These are phyloP conservation scores for Ciconia stormi DNA, from an alignment of 2,113 vertebrate genomes.

Conservation along the genomic window DNA sequence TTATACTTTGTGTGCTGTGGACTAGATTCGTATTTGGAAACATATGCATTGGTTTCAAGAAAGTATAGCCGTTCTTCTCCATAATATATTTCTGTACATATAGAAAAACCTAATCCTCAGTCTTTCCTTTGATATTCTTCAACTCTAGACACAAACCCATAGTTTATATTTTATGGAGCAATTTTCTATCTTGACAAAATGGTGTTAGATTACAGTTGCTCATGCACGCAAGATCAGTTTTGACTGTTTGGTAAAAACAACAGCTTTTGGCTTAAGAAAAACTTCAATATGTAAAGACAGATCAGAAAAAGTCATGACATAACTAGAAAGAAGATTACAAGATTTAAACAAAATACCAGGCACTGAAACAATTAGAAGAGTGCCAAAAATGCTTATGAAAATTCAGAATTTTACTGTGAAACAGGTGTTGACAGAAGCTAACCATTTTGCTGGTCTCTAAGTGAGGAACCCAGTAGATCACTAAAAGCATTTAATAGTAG, in stretches of 20 bases:
- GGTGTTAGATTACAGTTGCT: neutral
- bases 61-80: neutral
- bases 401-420: constrained; percentile 35
- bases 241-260: neutral
- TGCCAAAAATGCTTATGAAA: constrained; percentile 28
- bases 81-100: neutral
- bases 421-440: constrained; percentile 47
- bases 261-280: constrained; percentile 7
- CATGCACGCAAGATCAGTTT: neutral
- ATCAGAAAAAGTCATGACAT: neutral
- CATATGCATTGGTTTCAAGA: neutral
- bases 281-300: neutral
- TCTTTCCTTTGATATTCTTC: neutral
- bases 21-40: neutral
- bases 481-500: constrained; percentile 53
- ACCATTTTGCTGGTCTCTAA: constrained; percentile 48
- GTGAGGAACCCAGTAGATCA: constrained; percentile 43
- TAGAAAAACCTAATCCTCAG: neutral
- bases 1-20: neutral
- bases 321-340: neutral
- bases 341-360: neutral
- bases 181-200: constrained; percentile 8
- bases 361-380: neutral
- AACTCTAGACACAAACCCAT: neutral
- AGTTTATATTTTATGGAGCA: neutral